phyloP scores from a whole-genome alignment of 2,888 invertebrate genomes.

The Chydorus sphaericus region DNA sequence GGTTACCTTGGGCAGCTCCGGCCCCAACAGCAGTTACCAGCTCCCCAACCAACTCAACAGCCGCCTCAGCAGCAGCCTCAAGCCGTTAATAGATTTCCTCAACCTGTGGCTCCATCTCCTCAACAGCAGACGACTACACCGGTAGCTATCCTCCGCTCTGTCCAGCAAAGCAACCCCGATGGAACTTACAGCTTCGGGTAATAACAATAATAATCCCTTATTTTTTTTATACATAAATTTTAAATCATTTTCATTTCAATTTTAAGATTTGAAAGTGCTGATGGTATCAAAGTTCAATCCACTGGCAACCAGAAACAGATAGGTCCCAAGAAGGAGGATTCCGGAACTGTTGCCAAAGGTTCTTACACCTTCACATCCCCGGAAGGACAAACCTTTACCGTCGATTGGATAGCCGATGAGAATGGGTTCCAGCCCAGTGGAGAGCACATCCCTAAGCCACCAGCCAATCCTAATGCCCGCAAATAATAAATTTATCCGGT shows the following conservation, averaged over 20 bases:
- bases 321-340: conserved; percentile 4
- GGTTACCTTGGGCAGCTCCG: no score
- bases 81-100: no score
- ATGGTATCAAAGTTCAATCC: conserved; percentile 12
- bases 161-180: conserved; percentile 13
- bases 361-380: conserved; percentile 34
- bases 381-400: conserved; percentile 34
- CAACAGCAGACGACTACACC: conserved; percentile 3
- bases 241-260: no score
- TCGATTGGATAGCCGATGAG: conserved; percentile 39
- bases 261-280: conserved; percentile 9
- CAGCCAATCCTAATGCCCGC: no score
- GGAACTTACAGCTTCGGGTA: conserved; percentile 14
- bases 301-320: conserved; percentile 8
- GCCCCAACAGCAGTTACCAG: no score
- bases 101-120: conserved; percentile 7
- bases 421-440: conserved; percentile 38
- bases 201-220: no score
- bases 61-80: no score
- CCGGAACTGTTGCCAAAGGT: conserved; percentile 32
- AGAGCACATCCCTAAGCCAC: conserved; percentile 11
- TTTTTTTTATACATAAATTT: no score
- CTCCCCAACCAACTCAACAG: no score
- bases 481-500: no score
- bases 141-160: conserved; percentile 9